Conservation (phyloP, 2,888 invertebrate genomes). For the Thymelicus lineola region DNA sequence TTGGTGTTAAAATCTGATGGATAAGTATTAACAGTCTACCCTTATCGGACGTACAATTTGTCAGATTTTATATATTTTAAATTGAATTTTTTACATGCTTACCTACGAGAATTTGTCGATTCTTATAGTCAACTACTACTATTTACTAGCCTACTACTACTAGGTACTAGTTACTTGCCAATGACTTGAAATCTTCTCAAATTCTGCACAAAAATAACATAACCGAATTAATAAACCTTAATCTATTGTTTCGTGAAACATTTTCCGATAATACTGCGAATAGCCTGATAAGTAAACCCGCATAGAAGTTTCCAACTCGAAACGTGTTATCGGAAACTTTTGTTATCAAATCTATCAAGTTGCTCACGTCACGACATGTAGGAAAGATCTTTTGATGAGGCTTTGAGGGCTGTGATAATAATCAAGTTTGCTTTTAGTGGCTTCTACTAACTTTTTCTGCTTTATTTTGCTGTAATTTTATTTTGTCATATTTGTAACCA, state of each 20-base stretch:
- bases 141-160: too few relatives aligned
- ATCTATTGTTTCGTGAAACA: neutral
- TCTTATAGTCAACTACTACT: too few relatives aligned
- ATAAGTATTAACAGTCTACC: too few relatives aligned
- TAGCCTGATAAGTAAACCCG: neutral
- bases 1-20: too few relatives aligned
- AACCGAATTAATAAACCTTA: neutral
- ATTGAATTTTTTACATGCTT: too few relatives aligned
- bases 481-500: too few relatives aligned
- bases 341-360: slow-evolving; percentile 16
- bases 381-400: neutral
- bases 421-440: neutral
- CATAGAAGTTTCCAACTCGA: slow-evolving; percentile 1
- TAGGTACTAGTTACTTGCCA: too few relatives aligned
- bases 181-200: too few relatives aligned
- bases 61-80: too few relatives aligned
- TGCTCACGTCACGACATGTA: slow-evolving; percentile 2
- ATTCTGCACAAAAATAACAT: too few relatives aligned
- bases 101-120: too few relatives aligned
- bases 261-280: slow-evolving; percentile 7
- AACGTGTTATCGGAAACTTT: slow-evolving; percentile 25
- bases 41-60: too few relatives aligned
- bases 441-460: neutral
- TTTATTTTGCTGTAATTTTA: neutral
- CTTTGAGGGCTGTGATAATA: neutral